Conservation (phyloP, 2,113 vertebrate genomes). For the Mionectes macconnelli region DNA sequence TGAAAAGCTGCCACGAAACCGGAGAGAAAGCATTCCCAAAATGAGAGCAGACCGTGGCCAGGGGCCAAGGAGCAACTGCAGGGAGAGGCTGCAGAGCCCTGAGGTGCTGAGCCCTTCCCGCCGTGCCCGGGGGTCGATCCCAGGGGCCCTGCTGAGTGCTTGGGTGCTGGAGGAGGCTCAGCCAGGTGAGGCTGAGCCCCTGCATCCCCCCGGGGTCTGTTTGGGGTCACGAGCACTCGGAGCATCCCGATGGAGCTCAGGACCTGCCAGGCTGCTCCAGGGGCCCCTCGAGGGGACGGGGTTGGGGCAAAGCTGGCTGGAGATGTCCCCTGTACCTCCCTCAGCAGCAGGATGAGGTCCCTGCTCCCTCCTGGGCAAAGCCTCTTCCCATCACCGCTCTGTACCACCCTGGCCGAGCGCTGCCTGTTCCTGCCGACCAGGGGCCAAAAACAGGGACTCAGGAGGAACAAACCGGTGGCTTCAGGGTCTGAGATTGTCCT, state of each 20-base stretch:
- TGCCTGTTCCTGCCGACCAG: neutral
- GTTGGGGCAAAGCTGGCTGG: neutral
- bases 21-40: neutral
- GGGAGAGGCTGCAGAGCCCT: conserved; percentile 29
- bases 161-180: neutral
- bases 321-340: neutral
- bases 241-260: accelerated
- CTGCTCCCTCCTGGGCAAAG: neutral
- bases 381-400: neutral
- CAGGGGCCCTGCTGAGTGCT: neutral
- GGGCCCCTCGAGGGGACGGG: neutral
- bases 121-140: accelerated
- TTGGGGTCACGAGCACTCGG: accelerated
- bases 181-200: neutral
- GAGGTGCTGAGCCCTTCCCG: neutral
- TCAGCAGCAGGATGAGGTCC: neutral
- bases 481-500: neutral
- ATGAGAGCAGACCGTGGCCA: conserved; percentile 6
- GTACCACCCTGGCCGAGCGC: accelerated
- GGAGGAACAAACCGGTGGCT: accelerated
- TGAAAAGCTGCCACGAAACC: neutral
- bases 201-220: neutral
- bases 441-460: neutral
- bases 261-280: neutral
- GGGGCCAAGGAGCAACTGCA: conserved; percentile 64